Conservation (phyloP, 2,888 invertebrate species). For the Stenurella melanura region DNA sequence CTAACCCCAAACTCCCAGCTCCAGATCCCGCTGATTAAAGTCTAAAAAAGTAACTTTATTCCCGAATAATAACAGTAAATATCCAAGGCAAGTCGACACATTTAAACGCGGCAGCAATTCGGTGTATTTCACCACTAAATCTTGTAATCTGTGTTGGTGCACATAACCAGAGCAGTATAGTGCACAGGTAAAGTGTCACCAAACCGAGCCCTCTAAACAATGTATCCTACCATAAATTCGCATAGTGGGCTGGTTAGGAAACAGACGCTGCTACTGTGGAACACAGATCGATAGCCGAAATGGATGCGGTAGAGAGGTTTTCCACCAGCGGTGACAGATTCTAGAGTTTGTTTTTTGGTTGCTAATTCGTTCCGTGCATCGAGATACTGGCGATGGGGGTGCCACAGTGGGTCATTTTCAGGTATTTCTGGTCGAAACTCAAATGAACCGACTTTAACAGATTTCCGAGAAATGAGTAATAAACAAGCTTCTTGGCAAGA, state of each 20-base stretch:
- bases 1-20: not conserved
- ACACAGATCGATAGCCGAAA: slow-evolving; percentile 41
- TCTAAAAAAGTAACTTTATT: slow-evolving; percentile 43
- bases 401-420: too few relatives aligned
- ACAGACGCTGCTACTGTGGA: slow-evolving; percentile 36
- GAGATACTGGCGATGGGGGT: too few relatives aligned
- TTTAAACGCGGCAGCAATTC: slow-evolving; percentile 42
- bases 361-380: too few relatives aligned
- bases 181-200: slow-evolving; percentile 44
- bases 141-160: slow-evolving; percentile 46
- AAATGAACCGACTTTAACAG: too few relatives aligned
- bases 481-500: too few relatives aligned
- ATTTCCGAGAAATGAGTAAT: too few relatives aligned
- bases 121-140: slow-evolving; percentile 44
- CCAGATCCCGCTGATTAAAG: slow-evolving; percentile 6
- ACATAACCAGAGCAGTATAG: slow-evolving; percentile 38
- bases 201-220: slow-evolving; percentile 42
- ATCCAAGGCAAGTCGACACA: slow-evolving; percentile 26
- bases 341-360: too few relatives aligned
- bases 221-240: slow-evolving; percentile 43
- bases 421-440: too few relatives aligned
- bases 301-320: not conserved
- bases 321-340: slow-evolving; percentile 16
- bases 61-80: slow-evolving; percentile 30
- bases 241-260: slow-evolving; percentile 41